These are phyloP conservation scores for Anthopleura sola DNA, from an alignment of 64 coral and sea anemone genomes.

Conservation along the genomic window DNA sequence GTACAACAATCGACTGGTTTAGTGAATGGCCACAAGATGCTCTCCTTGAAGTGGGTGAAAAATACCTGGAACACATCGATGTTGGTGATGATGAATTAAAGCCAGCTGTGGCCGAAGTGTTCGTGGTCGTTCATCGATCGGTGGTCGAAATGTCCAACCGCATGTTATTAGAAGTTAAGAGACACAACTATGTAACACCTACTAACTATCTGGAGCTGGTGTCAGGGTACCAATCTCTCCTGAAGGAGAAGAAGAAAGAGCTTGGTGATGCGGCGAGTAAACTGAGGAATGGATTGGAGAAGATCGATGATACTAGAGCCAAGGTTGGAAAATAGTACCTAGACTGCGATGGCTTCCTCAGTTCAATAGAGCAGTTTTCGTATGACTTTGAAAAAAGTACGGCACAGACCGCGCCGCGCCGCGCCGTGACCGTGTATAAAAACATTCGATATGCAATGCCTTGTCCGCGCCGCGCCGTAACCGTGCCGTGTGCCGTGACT, in stretches of 20 bases:
- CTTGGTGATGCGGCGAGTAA: slow-evolving; percentile 94
- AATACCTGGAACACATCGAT: slow-evolving; percentile 94
- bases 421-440: too few species aligned
- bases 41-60: slow-evolving; percentile 90
- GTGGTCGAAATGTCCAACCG: slow-evolving; percentile 82
- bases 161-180: slow-evolving; percentile 91
- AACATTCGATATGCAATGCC: too few species aligned
- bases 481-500: too few species aligned
- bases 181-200: slow-evolving; percentile 97
- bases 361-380: neutral
- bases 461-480: too few species aligned
- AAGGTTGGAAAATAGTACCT: slow-evolving; percentile 62
- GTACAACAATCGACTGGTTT: slow-evolving; percentile 99
- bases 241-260: slow-evolving; percentile 89
- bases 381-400: too few species aligned
- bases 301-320: slow-evolving; percentile 96
- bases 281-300: slow-evolving; percentile 94
- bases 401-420: too few species aligned
- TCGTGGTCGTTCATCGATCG: slow-evolving; percentile 86
- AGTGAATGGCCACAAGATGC: slow-evolving; percentile 98
- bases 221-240: slow-evolving; percentile 86
- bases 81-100: slow-evolving; percentile 87
- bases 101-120: slow-evolving; percentile 77
- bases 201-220: slow-evolving; percentile 98
- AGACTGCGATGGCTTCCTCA: too few species aligned